Evolutionary conservation across 2,113 vertebrate genomes (phyloP).

Genomic region (Tauraco erythrolophus): DNA sequence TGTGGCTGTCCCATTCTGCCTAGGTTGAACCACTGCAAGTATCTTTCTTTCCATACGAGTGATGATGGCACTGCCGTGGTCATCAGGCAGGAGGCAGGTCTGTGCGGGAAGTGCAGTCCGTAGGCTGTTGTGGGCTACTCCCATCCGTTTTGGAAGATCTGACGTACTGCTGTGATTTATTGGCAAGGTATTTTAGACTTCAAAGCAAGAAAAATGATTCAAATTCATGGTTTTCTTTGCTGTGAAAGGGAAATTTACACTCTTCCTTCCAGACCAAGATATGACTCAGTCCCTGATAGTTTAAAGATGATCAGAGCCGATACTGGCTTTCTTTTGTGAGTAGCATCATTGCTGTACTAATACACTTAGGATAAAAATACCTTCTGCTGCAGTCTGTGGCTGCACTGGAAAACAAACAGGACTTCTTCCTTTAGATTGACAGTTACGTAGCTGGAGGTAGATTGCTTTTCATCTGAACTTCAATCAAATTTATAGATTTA

Average conservation of each 20-base stretch:
- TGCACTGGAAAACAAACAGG: background rate
- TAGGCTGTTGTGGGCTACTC: background rate
- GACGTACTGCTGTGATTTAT: accelerated
- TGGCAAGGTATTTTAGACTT: background rate
- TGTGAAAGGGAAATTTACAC: conserved; percentile 9
- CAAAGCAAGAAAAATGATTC: background rate
- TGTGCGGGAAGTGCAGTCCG: accelerated
- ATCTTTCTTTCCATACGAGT: background rate
- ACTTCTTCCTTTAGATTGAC: background rate
- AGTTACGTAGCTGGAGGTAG: background rate
- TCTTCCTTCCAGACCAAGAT: background rate
- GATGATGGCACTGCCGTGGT: accelerated
- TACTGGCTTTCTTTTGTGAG: background rate
- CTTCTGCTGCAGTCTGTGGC: conserved; percentile 1
- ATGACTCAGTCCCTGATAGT: conserved; percentile 6
- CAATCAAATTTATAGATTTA: background rate
- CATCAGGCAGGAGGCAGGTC: background rate
- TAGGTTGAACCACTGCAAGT: background rate
- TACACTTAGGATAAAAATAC: conserved; percentile 22
- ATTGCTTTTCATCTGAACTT: background rate
- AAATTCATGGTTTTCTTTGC: background rate
- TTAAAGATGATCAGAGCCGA: background rate
- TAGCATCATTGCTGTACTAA: background rate
- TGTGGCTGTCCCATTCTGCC: background rate
- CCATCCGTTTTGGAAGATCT: background rate